Percentiles rank a stretch among this genome's conserved stretches.
These are phyloP conservation scores for Belgica antarctica DNA, from an alignment of 2,888 invertebrate genomes.

Conservation along the genomic window DNA sequence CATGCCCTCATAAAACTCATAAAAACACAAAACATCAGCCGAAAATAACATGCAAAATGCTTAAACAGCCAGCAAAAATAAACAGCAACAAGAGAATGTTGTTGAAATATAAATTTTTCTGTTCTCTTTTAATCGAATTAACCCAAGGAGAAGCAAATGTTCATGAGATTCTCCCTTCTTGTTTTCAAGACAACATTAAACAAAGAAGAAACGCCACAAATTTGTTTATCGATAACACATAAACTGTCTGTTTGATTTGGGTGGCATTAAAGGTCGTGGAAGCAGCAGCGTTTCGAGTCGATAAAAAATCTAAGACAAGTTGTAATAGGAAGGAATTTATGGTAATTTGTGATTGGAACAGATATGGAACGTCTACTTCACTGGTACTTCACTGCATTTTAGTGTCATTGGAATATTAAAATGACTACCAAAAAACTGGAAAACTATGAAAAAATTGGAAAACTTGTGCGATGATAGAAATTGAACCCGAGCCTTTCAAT, in stretches of 20 bases:
- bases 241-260: neutral
- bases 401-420: no score
- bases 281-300: neutral
- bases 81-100: slow-evolving; percentile 9
- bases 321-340: no score
- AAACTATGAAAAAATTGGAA: no score
- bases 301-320: no score
- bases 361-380: no score
- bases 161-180: neutral
- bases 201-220: neutral
- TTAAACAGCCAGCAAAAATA: neutral
- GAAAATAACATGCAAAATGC: neutral
- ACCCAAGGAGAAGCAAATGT: neutral
- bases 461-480: no score
- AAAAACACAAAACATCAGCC: neutral
- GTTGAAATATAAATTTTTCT: neutral
- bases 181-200: neutral
- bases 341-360: no score
- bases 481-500: no score
- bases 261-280: neutral
- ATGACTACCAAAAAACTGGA: no score
- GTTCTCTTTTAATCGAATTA: neutral
- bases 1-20: slow-evolving; percentile 16
- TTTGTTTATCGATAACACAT: slow-evolving; percentile 8
- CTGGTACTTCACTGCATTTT: no score